Evolutionary conservation across 2,888 invertebrate genomes (phyloP), one percentile per base, ranked within the genome.

Genomic region (Ophioninae sp.): DNA sequence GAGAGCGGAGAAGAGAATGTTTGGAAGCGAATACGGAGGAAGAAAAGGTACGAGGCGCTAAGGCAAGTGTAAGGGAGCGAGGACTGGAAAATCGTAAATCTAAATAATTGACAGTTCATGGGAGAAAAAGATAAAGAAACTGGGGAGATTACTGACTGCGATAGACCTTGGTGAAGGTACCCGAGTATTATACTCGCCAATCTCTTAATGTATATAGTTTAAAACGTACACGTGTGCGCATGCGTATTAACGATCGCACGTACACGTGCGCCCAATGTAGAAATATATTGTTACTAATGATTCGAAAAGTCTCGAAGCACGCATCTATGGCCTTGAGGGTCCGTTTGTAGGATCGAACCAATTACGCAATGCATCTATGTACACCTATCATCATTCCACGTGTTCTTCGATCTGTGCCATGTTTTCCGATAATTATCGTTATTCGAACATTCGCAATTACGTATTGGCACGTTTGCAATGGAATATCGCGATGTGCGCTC

Each of bases 101-200:
- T 90, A 89, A 89, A 88, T 91, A 91, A 91, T 91, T 91, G 91
- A 91, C 91, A 91, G 90, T 85, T 86, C 82, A 86, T 86, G 87
- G 82, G 65, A 75, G 79, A 78, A 73, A 68, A 39, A 81, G 79
- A 75, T 85, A 86, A 86, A 87, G 89, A 87, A 87, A 85, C 85
- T 76, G 85, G 86, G 51, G 82, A 87, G 90, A 90, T 89, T 87
- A 84, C 86, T 78, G 67, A 83, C 44, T 64, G 37, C 80, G 83
- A 85, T 86, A 85, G 77, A 64, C 74, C 71, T 81, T 78, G 63
- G 81, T 78, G 77, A 83, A 74, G 81, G 63, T 59, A 77, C 78
- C 51, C 9, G 71, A 74, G 69, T 81, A 81, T 83, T 81, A 73
- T 80, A 74, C 78, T 64, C 69, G 51, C 51, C 63, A 69, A 78